Evolutionary conservation across 1,140 invertebrate species (phyloP).

Genomic region (Capitella teleta): DNA sequence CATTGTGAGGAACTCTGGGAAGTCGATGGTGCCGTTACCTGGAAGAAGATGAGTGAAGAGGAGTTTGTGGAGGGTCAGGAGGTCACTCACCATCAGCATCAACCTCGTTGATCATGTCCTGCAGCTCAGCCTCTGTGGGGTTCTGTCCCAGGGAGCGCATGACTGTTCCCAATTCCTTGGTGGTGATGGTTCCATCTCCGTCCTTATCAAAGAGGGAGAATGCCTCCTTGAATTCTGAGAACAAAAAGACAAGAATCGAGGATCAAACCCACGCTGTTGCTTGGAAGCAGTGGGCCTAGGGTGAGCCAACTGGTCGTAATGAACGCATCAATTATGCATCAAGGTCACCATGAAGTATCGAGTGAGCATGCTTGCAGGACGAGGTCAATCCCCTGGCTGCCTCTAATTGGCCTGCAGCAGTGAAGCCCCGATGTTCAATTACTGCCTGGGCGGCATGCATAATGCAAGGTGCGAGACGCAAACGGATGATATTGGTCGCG

Average conservation of each 20-base stretch:
- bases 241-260: background rate
- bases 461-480: background rate
- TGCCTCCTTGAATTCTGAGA: slow-evolving; percentile 57
- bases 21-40: slow-evolving; percentile 99
- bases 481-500: background rate
- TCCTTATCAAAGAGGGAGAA: slow-evolving; percentile 82
- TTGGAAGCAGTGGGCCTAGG: background rate
- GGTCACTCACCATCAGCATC: slow-evolving; percentile 80
- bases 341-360: background rate
- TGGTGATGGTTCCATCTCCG: slow-evolving; percentile 74
- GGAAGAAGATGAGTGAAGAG: slow-evolving; percentile 47
- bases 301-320: background rate
- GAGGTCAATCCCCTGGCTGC: background rate
- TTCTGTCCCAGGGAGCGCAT: slow-evolving; percentile 97
- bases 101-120: slow-evolving; percentile 99
- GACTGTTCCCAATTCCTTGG: slow-evolving; percentile 96
- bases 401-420: background rate
- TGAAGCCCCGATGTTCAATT: background rate
- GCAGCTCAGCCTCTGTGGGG: slow-evolving; percentile 94
- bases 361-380: background rate
- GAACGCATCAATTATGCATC: background rate
- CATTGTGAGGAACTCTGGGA: slow-evolving; percentile 57
- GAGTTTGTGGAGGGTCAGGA: background rate
- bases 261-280: background rate
- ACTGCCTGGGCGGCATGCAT: background rate